Percentiles rank a stretch among this genome's conserved stretches.
These are phyloP conservation scores for Sturnus vulgaris DNA, from an alignment of 2,113 vertebrate genomes.

Conservation along the genomic window DNA sequence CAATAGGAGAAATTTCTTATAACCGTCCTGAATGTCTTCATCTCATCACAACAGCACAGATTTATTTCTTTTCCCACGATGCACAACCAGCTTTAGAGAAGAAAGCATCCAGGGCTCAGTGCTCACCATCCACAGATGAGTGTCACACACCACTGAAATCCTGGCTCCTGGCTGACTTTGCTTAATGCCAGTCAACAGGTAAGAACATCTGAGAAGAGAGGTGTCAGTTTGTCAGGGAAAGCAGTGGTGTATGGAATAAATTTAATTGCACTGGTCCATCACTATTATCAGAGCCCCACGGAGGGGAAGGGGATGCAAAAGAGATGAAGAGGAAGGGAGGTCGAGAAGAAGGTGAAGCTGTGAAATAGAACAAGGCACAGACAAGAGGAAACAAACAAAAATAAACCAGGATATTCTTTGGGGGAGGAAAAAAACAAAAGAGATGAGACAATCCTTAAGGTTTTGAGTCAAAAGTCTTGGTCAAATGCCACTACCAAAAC, in stretches of 20 bases:
- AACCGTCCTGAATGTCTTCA: neutral
- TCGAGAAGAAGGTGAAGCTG: neutral
- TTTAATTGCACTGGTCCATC: conserved; percentile 1
- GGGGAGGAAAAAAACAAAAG: rapidly evolving
- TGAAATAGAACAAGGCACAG: neutral
- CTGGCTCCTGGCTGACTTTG: conserved; percentile 9
- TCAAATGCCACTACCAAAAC: neutral
- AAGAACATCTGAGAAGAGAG: neutral
- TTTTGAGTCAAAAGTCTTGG: neutral
- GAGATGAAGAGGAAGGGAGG: neutral
- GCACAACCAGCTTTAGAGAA: neutral
- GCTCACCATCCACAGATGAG: neutral
- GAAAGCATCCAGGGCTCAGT: neutral
- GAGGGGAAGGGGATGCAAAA: neutral
- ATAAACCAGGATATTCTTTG: neutral
- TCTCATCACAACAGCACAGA: neutral
- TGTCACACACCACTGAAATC: conserved; percentile 15
- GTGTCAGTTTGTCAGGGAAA: conserved; percentile 12
- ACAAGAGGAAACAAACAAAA: neutral
- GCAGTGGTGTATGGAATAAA: conserved; percentile 14
- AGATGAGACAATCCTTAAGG: neutral
- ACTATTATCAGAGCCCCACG: neutral
- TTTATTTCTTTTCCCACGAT: neutral
- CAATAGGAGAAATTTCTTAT: neutral
- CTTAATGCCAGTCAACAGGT: conserved; percentile 43